These are phyloP conservation scores for Platygyra sinensis DNA, from an alignment of 64 coral and sea anemone genomes.

Conservation along the genomic window DNA sequence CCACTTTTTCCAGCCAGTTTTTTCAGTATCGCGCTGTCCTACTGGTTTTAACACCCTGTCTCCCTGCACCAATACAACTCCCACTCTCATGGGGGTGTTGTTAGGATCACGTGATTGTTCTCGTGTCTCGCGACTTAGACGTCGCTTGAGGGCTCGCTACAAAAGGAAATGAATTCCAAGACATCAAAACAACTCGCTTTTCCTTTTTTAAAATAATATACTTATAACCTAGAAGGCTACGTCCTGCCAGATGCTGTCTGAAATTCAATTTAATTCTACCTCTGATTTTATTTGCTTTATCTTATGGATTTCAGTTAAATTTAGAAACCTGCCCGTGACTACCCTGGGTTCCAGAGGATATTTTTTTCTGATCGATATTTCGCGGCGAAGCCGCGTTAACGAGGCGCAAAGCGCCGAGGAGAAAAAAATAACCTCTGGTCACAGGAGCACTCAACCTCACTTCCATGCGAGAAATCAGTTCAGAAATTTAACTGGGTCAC, in stretches of 20 bases:
- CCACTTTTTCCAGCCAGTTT: constrained; percentile 47
- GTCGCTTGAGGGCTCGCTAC: constrained; percentile 6
- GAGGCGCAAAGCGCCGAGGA: too few species aligned
- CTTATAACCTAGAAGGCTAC: background rate
- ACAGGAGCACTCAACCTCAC: too few species aligned
- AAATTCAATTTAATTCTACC: background rate
- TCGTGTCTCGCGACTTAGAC: constrained; percentile 20
- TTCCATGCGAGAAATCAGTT: too few species aligned
- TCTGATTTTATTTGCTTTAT: background rate
- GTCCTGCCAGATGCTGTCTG: constrained; percentile 3
- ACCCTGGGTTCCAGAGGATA: too few species aligned
- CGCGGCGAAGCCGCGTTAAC: too few species aligned
- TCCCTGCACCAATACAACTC: constrained; percentile 60
- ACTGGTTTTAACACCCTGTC: constrained; percentile 53
- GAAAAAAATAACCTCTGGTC: too few species aligned
- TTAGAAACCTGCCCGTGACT: background rate
- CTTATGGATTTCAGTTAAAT: background rate
- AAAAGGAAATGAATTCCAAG: constrained; percentile 42
- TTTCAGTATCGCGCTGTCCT: background rate
- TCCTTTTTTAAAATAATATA: too few species aligned
- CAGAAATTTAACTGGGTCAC: too few species aligned
- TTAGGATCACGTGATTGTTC: constrained; percentile 5
- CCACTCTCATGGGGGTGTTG: constrained; percentile 18
- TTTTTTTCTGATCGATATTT: too few species aligned
- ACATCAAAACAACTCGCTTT: constrained; percentile 8